These are phyloP conservation scores for Strigops habroptila DNA, from an alignment of 2,113 vertebrate genomes.

Conservation along the genomic window DNA sequence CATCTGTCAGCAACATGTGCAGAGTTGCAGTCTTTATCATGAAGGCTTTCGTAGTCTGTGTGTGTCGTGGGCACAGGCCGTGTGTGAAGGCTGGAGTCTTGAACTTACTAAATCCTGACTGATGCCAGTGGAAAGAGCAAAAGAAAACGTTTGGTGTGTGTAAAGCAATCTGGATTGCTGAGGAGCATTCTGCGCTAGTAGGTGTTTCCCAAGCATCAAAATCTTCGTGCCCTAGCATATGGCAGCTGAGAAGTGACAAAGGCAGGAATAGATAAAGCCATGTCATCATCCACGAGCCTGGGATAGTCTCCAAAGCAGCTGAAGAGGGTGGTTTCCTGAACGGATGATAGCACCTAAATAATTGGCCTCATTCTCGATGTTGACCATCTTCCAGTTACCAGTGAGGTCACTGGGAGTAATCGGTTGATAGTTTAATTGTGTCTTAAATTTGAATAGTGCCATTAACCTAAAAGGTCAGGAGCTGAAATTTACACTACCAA, in stretches of 20 bases:
- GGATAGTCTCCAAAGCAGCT: neutral
- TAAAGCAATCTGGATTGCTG: neutral
- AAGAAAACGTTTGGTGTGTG: neutral
- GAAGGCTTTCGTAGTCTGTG: neutral
- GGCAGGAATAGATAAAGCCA: neutral
- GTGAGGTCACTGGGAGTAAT: neutral
- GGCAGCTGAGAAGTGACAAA: neutral
- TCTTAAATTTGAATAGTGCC: neutral
- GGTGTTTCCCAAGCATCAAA: fast-evolving
- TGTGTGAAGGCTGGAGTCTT: neutral
- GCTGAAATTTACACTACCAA: neutral
- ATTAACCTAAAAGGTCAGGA: neutral
- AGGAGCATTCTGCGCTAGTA: neutral
- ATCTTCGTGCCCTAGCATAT: neutral
- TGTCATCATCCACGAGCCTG: neutral
- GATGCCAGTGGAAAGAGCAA: neutral
- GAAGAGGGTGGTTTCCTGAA: neutral
- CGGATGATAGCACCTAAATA: neutral
- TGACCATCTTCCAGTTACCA: neutral
- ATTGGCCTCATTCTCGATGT: neutral
- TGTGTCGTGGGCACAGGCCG: neutral
- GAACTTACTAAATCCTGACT: neutral
- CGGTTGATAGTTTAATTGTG: neutral
- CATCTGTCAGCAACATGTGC: neutral
- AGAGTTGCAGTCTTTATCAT: neutral